Percentiles rank a stretch among this genome's conserved stretches.
phyloP scores from a whole-genome alignment of 2,113 vertebrate species.

The Chloebia gouldiae region DNA sequence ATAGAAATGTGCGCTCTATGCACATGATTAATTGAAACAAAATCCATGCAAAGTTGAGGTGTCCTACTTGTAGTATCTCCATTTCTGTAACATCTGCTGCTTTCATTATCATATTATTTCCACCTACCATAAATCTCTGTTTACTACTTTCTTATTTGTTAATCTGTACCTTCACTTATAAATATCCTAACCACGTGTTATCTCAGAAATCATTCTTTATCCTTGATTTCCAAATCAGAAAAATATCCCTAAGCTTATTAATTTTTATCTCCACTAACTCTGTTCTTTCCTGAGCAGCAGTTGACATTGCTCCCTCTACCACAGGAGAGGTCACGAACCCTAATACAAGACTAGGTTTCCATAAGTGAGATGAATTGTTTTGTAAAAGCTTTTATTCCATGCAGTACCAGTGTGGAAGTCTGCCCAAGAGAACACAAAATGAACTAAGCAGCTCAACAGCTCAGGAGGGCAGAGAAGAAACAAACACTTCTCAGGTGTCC shows the following conservation, averaged over 20 bases:
- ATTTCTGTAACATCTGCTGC: background rate
- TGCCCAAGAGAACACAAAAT: background rate
- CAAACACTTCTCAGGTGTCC: background rate
- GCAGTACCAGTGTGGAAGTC: background rate
- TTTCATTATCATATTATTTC: background rate
- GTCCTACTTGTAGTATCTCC: background rate
- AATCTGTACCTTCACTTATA: conserved; percentile 11
- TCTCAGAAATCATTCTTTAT: background rate
- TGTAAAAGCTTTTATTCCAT: background rate
- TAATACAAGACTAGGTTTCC: background rate
- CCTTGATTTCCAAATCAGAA: background rate
- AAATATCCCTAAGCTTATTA: background rate
- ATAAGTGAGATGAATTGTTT: background rate
- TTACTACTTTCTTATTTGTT: conserved; percentile 4
- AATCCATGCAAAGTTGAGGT: background rate
- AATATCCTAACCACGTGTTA: background rate
- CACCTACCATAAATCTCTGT: background rate
- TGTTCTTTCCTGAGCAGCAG: background rate
- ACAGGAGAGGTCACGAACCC: background rate
- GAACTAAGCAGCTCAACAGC: background rate
- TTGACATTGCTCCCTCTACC: background rate
- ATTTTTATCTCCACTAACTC: background rate
- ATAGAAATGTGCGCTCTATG: background rate
- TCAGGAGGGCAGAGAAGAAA: background rate
- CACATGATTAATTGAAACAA: background rate